phyloP scores from a whole-genome alignment of 2,888 invertebrate genomes.

The Odontomyia ornata region DNA sequence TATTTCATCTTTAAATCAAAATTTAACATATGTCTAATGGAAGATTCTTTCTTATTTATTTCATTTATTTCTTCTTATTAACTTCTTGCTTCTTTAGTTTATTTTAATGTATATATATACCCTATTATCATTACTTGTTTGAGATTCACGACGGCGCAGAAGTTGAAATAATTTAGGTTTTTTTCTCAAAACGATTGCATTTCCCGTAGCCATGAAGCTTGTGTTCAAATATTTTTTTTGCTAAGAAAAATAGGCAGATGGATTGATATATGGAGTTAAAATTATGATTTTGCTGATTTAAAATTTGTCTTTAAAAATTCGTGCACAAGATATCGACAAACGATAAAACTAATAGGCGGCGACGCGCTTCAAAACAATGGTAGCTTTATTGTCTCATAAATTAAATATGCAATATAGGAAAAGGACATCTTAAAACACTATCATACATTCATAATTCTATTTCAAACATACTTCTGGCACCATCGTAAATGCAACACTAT shows the following conservation, averaged over 20 bases:
- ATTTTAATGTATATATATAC: conserved; percentile 21
- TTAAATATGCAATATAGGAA: too few species aligned
- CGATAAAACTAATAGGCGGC: too few species aligned
- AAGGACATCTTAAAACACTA: not conserved
- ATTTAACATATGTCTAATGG: conserved; percentile 35
- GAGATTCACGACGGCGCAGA: conserved; percentile 17
- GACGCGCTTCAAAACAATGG: too few species aligned
- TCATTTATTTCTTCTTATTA: conserved; percentile 5
- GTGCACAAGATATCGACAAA: too few species aligned
- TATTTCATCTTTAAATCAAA: conserved; percentile 21
- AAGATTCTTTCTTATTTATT: conserved; percentile 28
- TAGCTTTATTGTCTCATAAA: too few species aligned
- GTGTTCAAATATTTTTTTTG: too few species aligned
- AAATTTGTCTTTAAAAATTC: too few species aligned
- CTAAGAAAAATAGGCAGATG: too few species aligned
- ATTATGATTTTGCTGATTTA: too few species aligned
- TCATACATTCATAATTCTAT: not conserved
- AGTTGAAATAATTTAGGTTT: not conserved
- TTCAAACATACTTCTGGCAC: not conserved
- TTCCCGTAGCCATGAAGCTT: not conserved
- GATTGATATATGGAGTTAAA: too few species aligned
- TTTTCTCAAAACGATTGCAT: not conserved
- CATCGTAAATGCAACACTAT: not conserved
- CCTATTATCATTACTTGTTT: not conserved
- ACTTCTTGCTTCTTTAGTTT: conserved; percentile 4